Percentiles rank a stretch among this genome's conserved stretches.
These are phyloP conservation scores for Acanthosoma haemorrhoidale DNA, from an alignment of 2,888 invertebrate genomes.

Conservation along the genomic window DNA sequence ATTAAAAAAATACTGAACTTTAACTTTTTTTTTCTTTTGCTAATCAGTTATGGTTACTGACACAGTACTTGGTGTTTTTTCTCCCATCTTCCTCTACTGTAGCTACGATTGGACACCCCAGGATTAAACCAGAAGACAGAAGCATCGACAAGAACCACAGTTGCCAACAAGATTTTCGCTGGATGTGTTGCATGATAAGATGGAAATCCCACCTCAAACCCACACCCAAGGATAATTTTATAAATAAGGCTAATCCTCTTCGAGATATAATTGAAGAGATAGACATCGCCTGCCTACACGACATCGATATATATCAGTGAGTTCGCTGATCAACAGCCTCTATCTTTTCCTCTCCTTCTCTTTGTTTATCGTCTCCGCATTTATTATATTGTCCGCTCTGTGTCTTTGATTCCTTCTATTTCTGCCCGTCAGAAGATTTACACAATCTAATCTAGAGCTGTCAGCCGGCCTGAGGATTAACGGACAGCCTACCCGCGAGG, in stretches of 20 bases:
- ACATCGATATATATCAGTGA: not conserved
- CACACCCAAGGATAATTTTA: not conserved
- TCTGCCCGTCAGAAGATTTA: not conserved
- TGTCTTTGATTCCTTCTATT: not conserved
- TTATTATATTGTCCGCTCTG: not conserved
- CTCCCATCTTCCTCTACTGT: too few relatives aligned
- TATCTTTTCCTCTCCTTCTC: not conserved
- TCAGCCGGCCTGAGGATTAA: not conserved
- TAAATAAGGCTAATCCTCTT: not conserved
- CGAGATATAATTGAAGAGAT: not conserved
- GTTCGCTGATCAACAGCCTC: not conserved
- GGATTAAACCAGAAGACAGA: not conserved
- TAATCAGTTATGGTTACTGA: too few relatives aligned
- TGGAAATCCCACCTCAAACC: not conserved
- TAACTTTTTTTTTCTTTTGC: too few relatives aligned
- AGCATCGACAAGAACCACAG: not conserved
- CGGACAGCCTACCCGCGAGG: not conserved
- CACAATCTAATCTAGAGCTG: constrained; percentile 5
- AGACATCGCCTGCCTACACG: not conserved
- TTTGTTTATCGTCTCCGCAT: too few relatives aligned
- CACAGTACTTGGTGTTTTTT: too few relatives aligned
- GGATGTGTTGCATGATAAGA: too few relatives aligned
- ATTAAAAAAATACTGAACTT: too few relatives aligned
- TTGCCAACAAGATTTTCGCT: too few relatives aligned
- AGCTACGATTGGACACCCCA: too few relatives aligned